Evolutionary conservation across 2,888 invertebrate species (phyloP), one percentile per base, ranked within the genome.

Genomic region (Endomychus coccineus): DNA sequence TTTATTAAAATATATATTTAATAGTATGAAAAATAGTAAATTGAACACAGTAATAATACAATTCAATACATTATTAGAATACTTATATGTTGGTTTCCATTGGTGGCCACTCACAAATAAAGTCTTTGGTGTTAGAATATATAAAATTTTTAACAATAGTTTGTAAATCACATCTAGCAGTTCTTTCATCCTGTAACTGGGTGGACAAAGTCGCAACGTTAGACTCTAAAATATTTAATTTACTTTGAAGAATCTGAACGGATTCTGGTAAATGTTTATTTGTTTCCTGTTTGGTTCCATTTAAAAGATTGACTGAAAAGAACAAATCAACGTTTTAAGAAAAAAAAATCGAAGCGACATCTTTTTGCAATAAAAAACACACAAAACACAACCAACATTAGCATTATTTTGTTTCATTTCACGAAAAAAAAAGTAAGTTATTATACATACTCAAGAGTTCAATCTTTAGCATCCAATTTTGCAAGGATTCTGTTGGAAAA

Each of bases 131-230:
- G 49, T 52, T 58, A 25, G 42, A 34, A 24, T 46, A 39, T 35
- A 63, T 39, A 48, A 55, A 52, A 36, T 56, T 58, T 48, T 50
- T 55, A 12, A 55, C 47, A 37, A 55, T 51, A 33, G 41, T 37
- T 43, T 65, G 64, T 39, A 67, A 53, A 19, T 55, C 48, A 45
- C 51, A 59, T 32, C 67, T 51, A 23, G 65, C 64, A 35, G 57
- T 51, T 16, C 58, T 54, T 49, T 67, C 66, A 40, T 67, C 66
- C 15, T 52, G 55, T 25, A 67, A 44, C 43, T 66, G 61, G 11
- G 59, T 46, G 7, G 60, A 53, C 16, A 66, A 43, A 11, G 58
- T 55, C 2, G 55, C 52, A 39, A 66, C 50, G 45, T 61, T 65
- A 47, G 56, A 54, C 40, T 66, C 64, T 39, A 66, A 50, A 38